phyloP scores from a whole-genome alignment of 2,113 vertebrate genomes.

The Pyrgilauda ruficollis region DNA sequence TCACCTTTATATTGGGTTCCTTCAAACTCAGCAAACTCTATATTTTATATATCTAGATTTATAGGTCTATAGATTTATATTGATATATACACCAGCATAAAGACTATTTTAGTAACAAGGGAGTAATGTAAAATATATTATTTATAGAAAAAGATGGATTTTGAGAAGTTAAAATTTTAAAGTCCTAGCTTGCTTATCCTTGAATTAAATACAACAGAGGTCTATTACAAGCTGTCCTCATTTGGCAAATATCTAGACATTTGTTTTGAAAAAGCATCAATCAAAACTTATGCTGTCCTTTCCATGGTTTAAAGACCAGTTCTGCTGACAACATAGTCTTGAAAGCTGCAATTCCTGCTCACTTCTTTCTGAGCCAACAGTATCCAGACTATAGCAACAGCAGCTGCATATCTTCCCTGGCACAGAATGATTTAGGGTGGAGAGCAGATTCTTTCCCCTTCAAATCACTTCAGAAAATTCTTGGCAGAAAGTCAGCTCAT shows the following conservation, averaged over 20 bases:
- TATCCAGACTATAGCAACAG: slow-evolving; percentile 29
- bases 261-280: not conserved
- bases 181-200: not conserved
- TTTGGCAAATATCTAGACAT: not conserved
- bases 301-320: not conserved
- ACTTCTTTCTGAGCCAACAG: not conserved
- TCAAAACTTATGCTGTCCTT: not conserved
- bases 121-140: not conserved
- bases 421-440: slow-evolving; percentile 38
- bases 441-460: slow-evolving; percentile 59
- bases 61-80: not conserved
- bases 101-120: not conserved
- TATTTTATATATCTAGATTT: not conserved
- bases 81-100: not conserved
- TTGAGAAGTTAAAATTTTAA: not conserved
- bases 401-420: slow-evolving; percentile 59
- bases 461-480: slow-evolving; percentile 49
- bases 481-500: slow-evolving; percentile 33
- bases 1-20: not conserved
- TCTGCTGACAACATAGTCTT: not conserved
- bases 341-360: not conserved
- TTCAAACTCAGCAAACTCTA: not conserved
- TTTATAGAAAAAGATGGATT: not conserved
- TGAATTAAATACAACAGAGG: not conserved
- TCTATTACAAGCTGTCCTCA: not conserved